A percentile compares a stretch with the other conserved stretches of the same genome.
These are phyloP conservation scores for Luperina testacea DNA, from an alignment of 2,888 invertebrate genomes.

Conservation along the genomic window DNA sequence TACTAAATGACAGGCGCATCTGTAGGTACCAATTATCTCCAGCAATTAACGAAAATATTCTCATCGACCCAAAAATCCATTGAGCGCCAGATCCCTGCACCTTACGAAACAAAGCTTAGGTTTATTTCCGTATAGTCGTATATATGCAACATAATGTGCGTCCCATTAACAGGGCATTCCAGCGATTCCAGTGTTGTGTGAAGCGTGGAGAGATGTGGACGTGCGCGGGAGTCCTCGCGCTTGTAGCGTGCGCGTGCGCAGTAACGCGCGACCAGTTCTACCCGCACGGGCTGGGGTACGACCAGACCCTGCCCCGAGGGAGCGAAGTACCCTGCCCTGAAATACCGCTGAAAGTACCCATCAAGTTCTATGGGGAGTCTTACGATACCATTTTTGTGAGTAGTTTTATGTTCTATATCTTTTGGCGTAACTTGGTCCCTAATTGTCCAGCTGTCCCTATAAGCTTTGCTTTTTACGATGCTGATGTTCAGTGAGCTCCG, in stretches of 20 bases:
- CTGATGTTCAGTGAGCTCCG: neutral
- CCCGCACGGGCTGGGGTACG: constrained; percentile 90
- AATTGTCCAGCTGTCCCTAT: neutral
- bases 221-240: constrained; percentile 80
- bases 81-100: constrained; percentile 41
- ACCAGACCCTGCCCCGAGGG: constrained; percentile 88
- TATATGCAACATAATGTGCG: constrained; percentile 55
- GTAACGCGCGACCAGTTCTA: constrained; percentile 90
- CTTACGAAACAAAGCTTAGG: constrained; percentile 65
- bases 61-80: constrained; percentile 55
- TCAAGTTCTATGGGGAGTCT: constrained; percentile 94
- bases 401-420: constrained; percentile 72
- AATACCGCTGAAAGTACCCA: constrained; percentile 92
- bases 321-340: constrained; percentile 92
- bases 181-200: constrained; percentile 74
- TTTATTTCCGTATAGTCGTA: constrained; percentile 66
- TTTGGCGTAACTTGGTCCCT: neutral
- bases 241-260: constrained; percentile 79
- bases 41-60: constrained; percentile 49
- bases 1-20: constrained; percentile 34
- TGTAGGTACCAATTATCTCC: constrained; percentile 41
- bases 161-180: constrained; percentile 63
- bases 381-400: constrained; percentile 96
- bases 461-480: neutral
- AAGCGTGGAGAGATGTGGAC: constrained; percentile 82